Evolutionary conservation across 30 jellyfish, hydroid and myxozoan species (phyloP), one percentile per base, ranked within the genome.

Genomic region (Nemopilema nomurai): DNA sequence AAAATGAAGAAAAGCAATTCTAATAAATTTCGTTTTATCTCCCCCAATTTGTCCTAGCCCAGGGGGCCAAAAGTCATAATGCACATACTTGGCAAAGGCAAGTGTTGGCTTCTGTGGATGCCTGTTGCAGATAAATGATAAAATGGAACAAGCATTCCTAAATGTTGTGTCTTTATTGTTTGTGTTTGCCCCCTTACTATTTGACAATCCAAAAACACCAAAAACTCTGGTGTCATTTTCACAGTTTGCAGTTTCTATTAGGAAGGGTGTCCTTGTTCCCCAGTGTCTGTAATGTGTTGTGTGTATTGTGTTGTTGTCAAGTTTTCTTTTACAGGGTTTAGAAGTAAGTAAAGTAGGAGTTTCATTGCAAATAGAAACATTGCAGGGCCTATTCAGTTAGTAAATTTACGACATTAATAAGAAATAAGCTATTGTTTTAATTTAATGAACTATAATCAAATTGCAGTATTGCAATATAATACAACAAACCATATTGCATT

Each of bases 51-150:
- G 62, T 89, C 90, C 84, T 74, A 89, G 96, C 96, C 89, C 80
- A 89, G 96, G 96, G 96, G 96, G 92, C 96, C 89, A 65, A 89
- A 89, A 49, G 92, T 80, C 96, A 81, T 81, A 67, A 62, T 77
- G 82, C 68, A 22, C 85, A 66, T 89, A 74, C 83, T 74, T 89
- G 92, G 90, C 75, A 69, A 74, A 89, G 96, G 96, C 96, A 89
- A 89, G 96, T 89, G 77, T 66, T 28, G 84, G 28, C 33, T 64
- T 50, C 51, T 26, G 21, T 53, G 22, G 80, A 18, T 62, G 28
- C 64, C 28, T 41, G 77, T 20, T 62, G 83, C 51, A 83, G 68
- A 72, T 26, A 22, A 71, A 18, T 29, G 80, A 41, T 41, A 41
- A 41, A 41, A 41, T 41, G 57, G 57, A 41, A 41, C 57, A 41